Base-by-base conservation (phyloP, 2,113 vertebrate species). In the Acanthochromis polyacanthus region DNA sequence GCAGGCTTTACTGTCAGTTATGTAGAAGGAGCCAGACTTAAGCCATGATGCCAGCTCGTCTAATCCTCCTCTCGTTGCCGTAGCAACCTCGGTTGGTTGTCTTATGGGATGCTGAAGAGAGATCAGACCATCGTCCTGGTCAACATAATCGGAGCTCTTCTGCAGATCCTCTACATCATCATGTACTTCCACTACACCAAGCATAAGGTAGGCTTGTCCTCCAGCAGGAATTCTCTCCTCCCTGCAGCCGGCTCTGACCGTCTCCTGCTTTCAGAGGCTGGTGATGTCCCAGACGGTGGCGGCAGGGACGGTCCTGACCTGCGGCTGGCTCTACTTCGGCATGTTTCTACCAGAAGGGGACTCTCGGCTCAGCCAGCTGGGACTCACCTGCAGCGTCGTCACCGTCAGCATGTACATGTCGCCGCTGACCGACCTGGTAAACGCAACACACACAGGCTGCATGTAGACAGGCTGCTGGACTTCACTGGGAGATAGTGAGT, bases 381-480 rank as follows among this genome's bases (percentile, higher is more conserved):
- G 98, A 46, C 95, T 99, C 38, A 94, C 96, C 91, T 99, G 97
- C 94, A 97, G 96, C 15, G 1, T 95, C 81, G 94, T 97, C 89
- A 98, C 98, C 40, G 93, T 99, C 93, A 93, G 93, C 94, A 99
- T 99, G 97, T 99, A 99, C 93, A 81, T 98, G 75, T 98, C 97
- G 0, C 98, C 97, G 0, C 93, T 99, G 77, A 83, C 94, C 0
- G 96, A 97, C 89, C 91, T 99, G 96, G 98, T 98, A 81, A 19
- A 67, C 75, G 32, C 66, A n/a, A 25, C 15, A 78, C 4, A 11
- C 11, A 11, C 15, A 65, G 22, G 10, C 40, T 38, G 17, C 5
- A 4, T 46, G 16, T 20, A 8, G 5, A 57, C 9, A 46, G 0
- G 5, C 25, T 2, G 7, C 25, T 62, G 5, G 40, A 46, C 15